Evolutionary conservation across 2,888 invertebrate species (phyloP).

Genomic region (Criorhina ranunculi): DNA sequence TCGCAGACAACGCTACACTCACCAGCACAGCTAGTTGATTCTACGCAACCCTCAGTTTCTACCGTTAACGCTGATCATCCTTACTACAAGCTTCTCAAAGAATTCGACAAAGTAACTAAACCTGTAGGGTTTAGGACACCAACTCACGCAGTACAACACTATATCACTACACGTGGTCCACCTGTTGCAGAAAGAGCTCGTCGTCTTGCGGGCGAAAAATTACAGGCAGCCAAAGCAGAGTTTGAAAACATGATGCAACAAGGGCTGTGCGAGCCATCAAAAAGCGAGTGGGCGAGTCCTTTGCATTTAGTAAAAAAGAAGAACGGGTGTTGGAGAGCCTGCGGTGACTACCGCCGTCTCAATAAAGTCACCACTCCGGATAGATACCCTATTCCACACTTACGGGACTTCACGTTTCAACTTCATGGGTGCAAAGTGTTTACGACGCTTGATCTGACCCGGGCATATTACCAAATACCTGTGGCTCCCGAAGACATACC

Average conservation of each 20-base stretch:
- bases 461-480: conserved; percentile 25
- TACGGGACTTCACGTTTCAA: too few relatives aligned
- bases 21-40: background rate
- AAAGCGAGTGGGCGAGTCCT: background rate
- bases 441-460: background rate
- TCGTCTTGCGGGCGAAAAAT: too few relatives aligned
- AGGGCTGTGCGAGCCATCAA: conserved; percentile 21
- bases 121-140: background rate
- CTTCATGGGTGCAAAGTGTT: too few relatives aligned
- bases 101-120: background rate
- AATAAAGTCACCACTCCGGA: conserved; percentile 7
- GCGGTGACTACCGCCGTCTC: conserved; percentile 1
- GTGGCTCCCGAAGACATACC: conserved; percentile 10
- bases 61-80: background rate
- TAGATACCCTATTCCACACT: background rate
- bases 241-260: conserved; percentile 20
- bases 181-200: background rate
- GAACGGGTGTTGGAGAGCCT: background rate
- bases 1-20: background rate
- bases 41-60: conserved; percentile 1
- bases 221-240: background rate
- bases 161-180: background rate
- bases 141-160: background rate
- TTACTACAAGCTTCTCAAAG: conserved; percentile 8
- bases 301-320: background rate